These are phyloP conservation scores for Conomelus anceps DNA, from an alignment of 2,888 invertebrate species.

Conservation along the genomic window DNA sequence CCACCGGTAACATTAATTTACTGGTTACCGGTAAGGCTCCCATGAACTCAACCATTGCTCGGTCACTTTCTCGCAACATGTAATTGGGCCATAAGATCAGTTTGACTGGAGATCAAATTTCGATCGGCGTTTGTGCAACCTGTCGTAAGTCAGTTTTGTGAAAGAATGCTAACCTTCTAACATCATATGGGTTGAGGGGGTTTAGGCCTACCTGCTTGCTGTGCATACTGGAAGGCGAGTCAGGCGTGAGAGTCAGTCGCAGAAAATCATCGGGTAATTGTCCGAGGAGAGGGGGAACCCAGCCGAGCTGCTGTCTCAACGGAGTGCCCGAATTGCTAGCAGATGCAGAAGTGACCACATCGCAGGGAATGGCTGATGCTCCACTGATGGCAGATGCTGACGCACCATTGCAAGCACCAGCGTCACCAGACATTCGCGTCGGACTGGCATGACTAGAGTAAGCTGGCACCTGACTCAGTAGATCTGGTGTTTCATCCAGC, in stretches of 20 bases:
- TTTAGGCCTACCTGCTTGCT: conserved; percentile 17
- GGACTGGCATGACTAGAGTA: not conserved
- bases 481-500: not conserved
- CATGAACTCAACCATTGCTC: too few relatives aligned
- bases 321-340: conserved; percentile 5
- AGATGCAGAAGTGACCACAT: not conserved
- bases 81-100: too few relatives aligned
- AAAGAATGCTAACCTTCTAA: too few relatives aligned
- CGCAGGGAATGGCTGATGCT: not conserved
- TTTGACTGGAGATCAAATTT: too few relatives aligned
- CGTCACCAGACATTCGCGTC: not conserved
- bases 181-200: too few relatives aligned
- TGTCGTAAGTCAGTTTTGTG: too few relatives aligned
- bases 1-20: too few relatives aligned
- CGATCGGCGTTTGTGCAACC: too few relatives aligned
- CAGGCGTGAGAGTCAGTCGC: conserved; percentile 48
- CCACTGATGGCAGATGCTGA: too few relatives aligned
- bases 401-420: not conserved
- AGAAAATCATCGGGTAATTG: conserved; percentile 73
- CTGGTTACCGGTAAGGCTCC: too few relatives aligned
- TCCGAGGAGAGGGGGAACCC: conserved; percentile 69
- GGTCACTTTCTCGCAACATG: too few relatives aligned
- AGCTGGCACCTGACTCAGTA: not conserved
- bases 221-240: not conserved
- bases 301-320: conserved; percentile 18